Percentiles rank a stretch among this genome's conserved stretches.
These are phyloP conservation scores for Agapostemon virescens DNA, from an alignment of 2,888 invertebrate genomes.

Conservation along the genomic window DNA sequence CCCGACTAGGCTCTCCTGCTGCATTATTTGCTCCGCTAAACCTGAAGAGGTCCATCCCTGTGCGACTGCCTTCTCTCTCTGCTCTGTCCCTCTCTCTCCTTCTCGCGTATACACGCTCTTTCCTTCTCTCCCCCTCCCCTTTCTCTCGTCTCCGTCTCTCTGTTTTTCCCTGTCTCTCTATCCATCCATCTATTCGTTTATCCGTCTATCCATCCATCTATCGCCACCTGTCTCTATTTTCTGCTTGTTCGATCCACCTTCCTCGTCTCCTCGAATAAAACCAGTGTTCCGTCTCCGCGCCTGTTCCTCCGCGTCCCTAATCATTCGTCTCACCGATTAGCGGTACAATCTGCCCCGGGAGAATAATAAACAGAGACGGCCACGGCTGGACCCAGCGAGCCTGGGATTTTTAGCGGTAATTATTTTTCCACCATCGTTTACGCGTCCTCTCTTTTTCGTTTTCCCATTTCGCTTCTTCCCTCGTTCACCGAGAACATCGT, in stretches of 20 bases:
- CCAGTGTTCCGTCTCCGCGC: slow-evolving; percentile 19
- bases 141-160: too few species aligned
- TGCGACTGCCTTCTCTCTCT: slow-evolving; percentile 47
- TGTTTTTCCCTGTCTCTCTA: too few species aligned
- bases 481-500: background rate
- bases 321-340: slow-evolving; percentile 53
- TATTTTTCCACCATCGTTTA: slow-evolving; percentile 9
- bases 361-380: slow-evolving; percentile 33
- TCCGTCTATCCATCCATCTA: too few species aligned
- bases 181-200: too few species aligned
- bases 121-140: too few species aligned
- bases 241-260: slow-evolving; percentile 40
- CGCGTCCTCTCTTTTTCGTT: background rate
- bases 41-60: slow-evolving; percentile 73
- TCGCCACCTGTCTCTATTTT: too few species aligned
- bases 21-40: slow-evolving; percentile 76
- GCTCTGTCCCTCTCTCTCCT: background rate
- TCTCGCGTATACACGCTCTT: background rate
- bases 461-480: background rate
- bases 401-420: slow-evolving; percentile 28
- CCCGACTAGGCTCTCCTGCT: slow-evolving; percentile 63
- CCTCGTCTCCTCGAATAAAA: slow-evolving; percentile 54
- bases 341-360: slow-evolving; percentile 43
- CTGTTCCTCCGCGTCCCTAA: slow-evolving; percentile 5
- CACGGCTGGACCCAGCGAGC: slow-evolving; percentile 2